phyloP scores from a whole-genome alignment of 2,113 vertebrate genomes.

The Myrmecobius fasciatus region DNA sequence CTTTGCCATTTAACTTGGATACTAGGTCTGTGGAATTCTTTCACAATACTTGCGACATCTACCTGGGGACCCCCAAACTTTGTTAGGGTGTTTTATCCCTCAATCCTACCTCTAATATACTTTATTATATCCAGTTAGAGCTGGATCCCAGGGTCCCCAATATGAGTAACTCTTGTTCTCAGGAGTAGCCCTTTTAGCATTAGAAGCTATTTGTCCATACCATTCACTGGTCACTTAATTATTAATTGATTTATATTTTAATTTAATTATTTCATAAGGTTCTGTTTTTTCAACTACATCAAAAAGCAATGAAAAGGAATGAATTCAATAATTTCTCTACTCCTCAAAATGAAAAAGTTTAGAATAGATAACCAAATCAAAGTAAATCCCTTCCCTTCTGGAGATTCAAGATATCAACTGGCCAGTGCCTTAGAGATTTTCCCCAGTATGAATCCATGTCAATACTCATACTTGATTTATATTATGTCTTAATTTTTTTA shows the following conservation, averaged over 20 bases:
- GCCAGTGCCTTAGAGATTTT: neutral
- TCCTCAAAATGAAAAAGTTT: neutral
- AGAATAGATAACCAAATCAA: neutral
- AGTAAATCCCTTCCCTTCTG: neutral
- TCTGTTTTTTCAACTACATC: constrained; percentile 25
- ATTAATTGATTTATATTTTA: neutral
- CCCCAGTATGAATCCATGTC: neutral
- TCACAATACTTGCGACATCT: no score
- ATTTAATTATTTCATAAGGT: constrained; percentile 23
- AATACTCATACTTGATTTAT: neutral
- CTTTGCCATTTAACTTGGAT: no score
- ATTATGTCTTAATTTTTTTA: neutral
- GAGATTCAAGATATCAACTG: neutral
- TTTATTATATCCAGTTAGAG: neutral
- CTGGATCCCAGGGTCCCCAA: neutral
- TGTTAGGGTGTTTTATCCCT: no score
- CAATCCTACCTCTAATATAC: neutral
- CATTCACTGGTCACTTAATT: constrained; percentile 2
- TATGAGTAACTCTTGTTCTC: neutral
- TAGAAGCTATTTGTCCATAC: neutral
- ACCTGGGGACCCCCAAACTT: no score
- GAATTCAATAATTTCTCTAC: neutral
- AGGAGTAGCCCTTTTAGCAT: neutral
- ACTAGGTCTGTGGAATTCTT: no score
- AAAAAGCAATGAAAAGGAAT: neutral